Evolutionary conservation across 2,888 invertebrate genomes (phyloP).

Genomic region (Eremobia ochroleuca): DNA sequence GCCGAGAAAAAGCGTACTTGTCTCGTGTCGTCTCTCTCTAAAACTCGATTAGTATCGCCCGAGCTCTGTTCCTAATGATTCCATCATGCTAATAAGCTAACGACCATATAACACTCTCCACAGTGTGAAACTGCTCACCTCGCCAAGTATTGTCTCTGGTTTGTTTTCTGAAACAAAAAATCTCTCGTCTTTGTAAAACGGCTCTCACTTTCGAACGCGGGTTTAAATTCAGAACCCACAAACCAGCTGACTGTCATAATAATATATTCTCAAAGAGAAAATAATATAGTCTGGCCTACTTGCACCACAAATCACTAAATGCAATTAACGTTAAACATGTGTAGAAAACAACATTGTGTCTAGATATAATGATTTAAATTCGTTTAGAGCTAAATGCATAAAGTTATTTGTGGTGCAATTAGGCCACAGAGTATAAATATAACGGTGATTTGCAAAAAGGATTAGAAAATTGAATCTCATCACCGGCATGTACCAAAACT

Average conservation of each 20-base stretch:
- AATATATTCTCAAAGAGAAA: slow-evolving; percentile 7
- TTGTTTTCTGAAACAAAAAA: slow-evolving; percentile 9
- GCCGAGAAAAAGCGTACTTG: too few species aligned
- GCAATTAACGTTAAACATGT: not conserved
- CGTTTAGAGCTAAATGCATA: not conserved
- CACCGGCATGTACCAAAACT: not conserved
- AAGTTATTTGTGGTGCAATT: not conserved
- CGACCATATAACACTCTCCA: not conserved
- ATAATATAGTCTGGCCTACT: not conserved
- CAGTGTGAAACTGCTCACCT: slow-evolving; percentile 10
- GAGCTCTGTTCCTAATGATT: not conserved
- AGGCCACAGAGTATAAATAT: not conserved
- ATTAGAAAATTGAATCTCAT: not conserved
- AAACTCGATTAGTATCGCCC: not conserved
- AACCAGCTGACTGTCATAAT: not conserved
- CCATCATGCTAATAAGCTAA: slow-evolving; percentile 16
- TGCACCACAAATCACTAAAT: not conserved
- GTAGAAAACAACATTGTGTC: not conserved
- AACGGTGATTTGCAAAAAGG: not conserved
- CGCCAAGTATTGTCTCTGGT: slow-evolving; percentile 19
- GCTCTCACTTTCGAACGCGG: slow-evolving; percentile 32
- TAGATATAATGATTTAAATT: not conserved
- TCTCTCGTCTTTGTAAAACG: slow-evolving; percentile 3
- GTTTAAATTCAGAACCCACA: not conserved
- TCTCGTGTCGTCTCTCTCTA: not conserved